phyloP scores from a whole-genome alignment of 2,113 vertebrate genomes.

The Lamprologus speciosus region DNA sequence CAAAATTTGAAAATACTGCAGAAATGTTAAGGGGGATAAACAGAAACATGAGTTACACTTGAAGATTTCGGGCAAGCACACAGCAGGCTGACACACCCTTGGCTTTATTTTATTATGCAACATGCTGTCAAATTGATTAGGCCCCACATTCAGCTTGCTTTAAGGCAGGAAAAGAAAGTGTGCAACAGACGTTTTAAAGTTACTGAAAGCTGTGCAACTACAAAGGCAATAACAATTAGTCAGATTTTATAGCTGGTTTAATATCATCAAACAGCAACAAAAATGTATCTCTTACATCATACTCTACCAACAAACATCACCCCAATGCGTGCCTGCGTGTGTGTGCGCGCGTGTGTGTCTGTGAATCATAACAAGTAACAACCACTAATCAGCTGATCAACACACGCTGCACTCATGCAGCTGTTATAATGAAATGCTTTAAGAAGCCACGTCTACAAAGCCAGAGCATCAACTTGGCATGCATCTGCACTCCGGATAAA shows the following conservation, averaged over 20 bases:
- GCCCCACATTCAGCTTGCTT: background rate
- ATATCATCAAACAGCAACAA: background rate
- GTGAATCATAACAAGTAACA: background rate
- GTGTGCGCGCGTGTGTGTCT: accelerated
- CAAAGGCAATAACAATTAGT: background rate
- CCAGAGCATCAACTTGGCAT: constrained; percentile 40
- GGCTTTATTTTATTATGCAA: background rate
- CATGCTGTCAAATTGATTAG: background rate
- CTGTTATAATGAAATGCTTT: background rate
- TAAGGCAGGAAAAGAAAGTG: background rate
- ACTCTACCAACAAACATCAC: background rate
- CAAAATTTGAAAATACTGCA: background rate
- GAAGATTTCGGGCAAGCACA: background rate
- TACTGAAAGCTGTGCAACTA: background rate
- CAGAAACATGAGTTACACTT: background rate
- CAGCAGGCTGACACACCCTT: background rate
- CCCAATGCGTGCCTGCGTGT: background rate
- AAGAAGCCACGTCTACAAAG: constrained; percentile 52
- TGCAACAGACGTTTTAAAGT: background rate
- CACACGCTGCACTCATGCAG: background rate
- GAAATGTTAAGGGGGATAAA: background rate
- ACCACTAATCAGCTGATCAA: background rate
- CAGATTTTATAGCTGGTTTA: background rate
- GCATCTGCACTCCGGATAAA: constrained; percentile 2
- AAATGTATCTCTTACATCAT: background rate